A percentile compares a stretch with the other conserved stretches of the same genome.
phyloP scores from a whole-genome alignment of 1,140 invertebrate genomes.

The Apolygus lucorum region DNA sequence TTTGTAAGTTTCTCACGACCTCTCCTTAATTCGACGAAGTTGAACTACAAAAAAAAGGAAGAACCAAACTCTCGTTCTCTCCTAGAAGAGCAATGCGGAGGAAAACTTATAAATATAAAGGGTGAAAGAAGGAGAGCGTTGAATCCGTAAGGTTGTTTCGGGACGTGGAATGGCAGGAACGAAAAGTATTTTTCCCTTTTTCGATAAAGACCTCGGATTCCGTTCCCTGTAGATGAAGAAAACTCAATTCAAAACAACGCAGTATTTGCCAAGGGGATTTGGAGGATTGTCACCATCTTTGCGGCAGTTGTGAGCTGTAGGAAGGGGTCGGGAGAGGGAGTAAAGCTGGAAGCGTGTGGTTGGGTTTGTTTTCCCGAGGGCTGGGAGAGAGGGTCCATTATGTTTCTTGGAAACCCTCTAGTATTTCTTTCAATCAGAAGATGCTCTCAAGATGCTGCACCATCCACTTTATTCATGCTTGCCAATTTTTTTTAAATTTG shows the following conservation, averaged over 20 bases:
- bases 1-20: too few species aligned
- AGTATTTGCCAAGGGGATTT: not conserved
- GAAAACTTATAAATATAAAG: too few species aligned
- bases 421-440: not conserved
- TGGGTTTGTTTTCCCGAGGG: not conserved
- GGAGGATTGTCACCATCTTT: not conserved
- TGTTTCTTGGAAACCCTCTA: not conserved
- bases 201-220: not conserved
- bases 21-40: too few species aligned
- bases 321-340: not conserved
- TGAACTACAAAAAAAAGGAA: too few species aligned
- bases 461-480: too few species aligned
- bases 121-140: too few species aligned
- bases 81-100: too few species aligned
- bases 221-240: not conserved
- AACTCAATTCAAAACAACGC: not conserved
- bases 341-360: not conserved
- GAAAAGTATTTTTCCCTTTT: not conserved
- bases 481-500: too few species aligned
- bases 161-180: not conserved
- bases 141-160: not conserved
- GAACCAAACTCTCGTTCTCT: too few species aligned
- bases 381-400: not conserved
- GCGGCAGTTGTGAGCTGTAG: not conserved
- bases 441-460: too few species aligned